Percentiles rank a stretch among this genome's conserved stretches.
These are phyloP conservation scores for Tethya wilhelma DNA, from an alignment of 37 sponge, comb jelly and placozoan genomes.

Conservation along the genomic window DNA sequence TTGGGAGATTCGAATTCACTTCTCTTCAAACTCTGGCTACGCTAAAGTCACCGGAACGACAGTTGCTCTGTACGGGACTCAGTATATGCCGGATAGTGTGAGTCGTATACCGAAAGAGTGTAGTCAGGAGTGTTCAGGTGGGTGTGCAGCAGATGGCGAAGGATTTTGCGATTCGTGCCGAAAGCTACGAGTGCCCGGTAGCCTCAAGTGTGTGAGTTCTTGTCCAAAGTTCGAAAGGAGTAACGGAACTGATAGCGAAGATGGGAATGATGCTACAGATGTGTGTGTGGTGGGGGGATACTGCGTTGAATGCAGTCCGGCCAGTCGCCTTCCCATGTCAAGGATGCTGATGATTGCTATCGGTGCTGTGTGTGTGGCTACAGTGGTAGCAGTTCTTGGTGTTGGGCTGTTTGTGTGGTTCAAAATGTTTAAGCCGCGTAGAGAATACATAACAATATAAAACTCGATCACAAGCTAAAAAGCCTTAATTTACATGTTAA, in stretches of 20 bases:
- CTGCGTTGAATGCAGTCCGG: constrained; percentile 19
- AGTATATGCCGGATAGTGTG: constrained; percentile 29
- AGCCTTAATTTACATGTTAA: too few relatives aligned
- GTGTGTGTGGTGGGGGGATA: constrained; percentile 25
- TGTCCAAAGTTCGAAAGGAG: constrained; percentile 31
- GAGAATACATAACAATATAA: too few relatives aligned
- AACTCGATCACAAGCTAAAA: too few relatives aligned
- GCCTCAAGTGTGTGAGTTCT: constrained; percentile 38
- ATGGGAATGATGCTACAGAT: neutral
- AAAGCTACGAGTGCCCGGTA: constrained; percentile 2
- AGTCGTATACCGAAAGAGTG: constrained; percentile 55
- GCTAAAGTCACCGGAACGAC: constrained; percentile 15
- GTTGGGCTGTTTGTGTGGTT: too few relatives aligned
- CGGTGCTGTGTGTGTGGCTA: neutral
- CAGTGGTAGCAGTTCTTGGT: neutral
- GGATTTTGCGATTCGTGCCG: constrained; percentile 51
- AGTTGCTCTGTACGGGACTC: constrained; percentile 61
- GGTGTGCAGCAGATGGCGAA: constrained; percentile 39
- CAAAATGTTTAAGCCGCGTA: too few relatives aligned
- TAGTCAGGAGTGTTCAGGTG: constrained; percentile 40
- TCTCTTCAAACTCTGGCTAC: constrained; percentile 21
- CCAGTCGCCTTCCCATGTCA: neutral
- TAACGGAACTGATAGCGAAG: too few relatives aligned
- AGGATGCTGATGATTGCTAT: neutral
- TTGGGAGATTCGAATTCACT: constrained; percentile 66